These are phyloP conservation scores for Erythrocercus mccallii DNA, from an alignment of 2,113 vertebrate genomes.

Conservation along the genomic window DNA sequence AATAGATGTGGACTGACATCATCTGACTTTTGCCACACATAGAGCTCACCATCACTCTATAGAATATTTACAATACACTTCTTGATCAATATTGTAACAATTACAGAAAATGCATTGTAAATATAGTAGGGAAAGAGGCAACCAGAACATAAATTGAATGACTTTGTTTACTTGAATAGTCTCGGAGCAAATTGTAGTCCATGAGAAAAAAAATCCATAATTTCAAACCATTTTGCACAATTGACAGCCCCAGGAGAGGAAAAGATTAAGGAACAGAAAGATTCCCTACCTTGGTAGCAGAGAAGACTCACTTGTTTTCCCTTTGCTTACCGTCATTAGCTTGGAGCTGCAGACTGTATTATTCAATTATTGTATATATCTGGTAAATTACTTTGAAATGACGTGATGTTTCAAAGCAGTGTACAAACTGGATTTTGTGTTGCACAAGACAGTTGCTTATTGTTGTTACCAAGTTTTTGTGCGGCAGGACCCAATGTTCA, in stretches of 20 bases:
- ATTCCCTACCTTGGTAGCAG: conserved; percentile 13
- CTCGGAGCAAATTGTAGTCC: conserved; percentile 51
- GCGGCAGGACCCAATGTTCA: neutral
- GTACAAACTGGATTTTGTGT: neutral
- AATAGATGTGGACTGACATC: neutral
- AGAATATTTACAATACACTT: conserved; percentile 19
- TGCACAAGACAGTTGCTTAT: neutral
- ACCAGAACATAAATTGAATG: conserved; percentile 40
- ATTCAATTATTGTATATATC: conserved; percentile 45
- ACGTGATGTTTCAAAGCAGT: conserved; percentile 3
- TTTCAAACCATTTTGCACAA: conserved; percentile 58
- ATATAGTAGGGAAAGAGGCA: conserved; percentile 8
- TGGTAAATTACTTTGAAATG: conserved; percentile 31
- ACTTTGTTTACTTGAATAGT: conserved; percentile 58
- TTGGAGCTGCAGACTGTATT: conserved; percentile 27
- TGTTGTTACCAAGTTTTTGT: conserved; percentile 1
- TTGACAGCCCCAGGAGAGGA: conserved; percentile 49
- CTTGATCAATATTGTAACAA: conserved; percentile 47
- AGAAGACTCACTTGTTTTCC: conserved; percentile 42
- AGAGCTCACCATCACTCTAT: neutral
- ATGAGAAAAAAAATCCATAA: conserved; percentile 38
- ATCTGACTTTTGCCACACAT: neutral
- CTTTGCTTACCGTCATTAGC: neutral
- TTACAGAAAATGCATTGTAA: conserved; percentile 32
- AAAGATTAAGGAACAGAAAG: conserved; percentile 46